These are phyloP conservation scores for Laodelphax striatellus DNA, from an alignment of 1,140 invertebrate species.

Conservation along the genomic window DNA sequence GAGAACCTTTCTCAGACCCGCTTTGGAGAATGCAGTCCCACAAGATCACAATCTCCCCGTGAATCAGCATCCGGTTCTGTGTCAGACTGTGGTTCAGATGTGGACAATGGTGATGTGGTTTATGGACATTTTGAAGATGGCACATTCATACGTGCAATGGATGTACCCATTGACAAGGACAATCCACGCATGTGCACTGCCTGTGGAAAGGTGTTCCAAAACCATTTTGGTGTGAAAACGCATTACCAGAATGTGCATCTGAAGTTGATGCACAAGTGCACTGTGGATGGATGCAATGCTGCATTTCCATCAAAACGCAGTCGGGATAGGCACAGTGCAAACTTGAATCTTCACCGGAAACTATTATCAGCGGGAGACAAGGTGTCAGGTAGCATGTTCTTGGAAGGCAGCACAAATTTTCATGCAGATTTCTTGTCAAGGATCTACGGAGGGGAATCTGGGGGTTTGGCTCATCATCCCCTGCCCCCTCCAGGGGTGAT, in stretches of 20 bases:
- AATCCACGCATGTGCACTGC: conserved; percentile 78
- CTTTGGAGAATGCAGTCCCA: conserved; percentile 47
- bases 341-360: conserved; percentile 83
- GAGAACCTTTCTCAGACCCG: conserved; percentile 70
- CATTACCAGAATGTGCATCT: conserved; percentile 94
- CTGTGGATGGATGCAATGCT: conserved; percentile 89
- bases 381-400: conserved; percentile 13
- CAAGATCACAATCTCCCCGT: conserved; percentile 34
- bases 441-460: conserved; percentile 57
- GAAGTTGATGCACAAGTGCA: conserved; percentile 93
- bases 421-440: conserved; percentile 71
- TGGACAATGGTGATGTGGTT: conserved; percentile 42
- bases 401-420: conserved; percentile 31
- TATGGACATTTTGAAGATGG: conserved; percentile 61
- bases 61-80: conserved; percentile 39
- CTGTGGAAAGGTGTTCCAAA: conserved; percentile 89
- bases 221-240: conserved; percentile 88
- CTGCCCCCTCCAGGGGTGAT: conserved; percentile 28
- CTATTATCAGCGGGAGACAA: conserved; percentile 52
- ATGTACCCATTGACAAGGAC: conserved; percentile 72
- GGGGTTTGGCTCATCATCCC: conserved; percentile 37
- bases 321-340: conserved; percentile 84
- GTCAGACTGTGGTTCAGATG: conserved; percentile 39
- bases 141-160: conserved; percentile 56
- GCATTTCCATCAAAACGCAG: conserved; percentile 91